Evolutionary conservation across 2,113 vertebrate species (phyloP).

Genomic region (Grammomys dolichurus): DNA sequence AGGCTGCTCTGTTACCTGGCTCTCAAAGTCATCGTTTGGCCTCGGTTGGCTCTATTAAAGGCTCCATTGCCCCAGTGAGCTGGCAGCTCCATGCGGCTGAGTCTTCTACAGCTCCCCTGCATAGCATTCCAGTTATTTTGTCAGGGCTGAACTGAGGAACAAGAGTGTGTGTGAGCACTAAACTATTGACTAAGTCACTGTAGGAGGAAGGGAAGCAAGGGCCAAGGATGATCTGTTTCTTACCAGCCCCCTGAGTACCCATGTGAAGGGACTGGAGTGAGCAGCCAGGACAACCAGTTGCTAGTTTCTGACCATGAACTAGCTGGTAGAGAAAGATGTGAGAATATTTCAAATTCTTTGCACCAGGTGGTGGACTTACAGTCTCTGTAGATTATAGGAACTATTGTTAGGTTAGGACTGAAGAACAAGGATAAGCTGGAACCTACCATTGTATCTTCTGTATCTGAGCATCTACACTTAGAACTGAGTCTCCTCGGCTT

Average conservation of each 20-base stretch:
- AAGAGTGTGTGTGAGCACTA: not conserved
- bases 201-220: not conserved
- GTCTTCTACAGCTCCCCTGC: not conserved
- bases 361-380: not conserved
- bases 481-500: constrained; percentile 9
- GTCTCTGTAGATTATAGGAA: not conserved
- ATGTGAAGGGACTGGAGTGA: not conserved
- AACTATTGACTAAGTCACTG: not conserved
- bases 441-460: not conserved
- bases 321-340: not conserved
- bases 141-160: not conserved
- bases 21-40: not conserved
- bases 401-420: not conserved
- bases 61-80: not conserved
- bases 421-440: not conserved
- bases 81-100: not conserved
- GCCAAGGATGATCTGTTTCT: not conserved
- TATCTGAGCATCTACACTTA: constrained; percentile 7
- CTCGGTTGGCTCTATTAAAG: not conserved
- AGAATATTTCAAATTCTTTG: not conserved
- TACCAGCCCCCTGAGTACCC: not conserved
- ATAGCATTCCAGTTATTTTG: rapidly evolving
- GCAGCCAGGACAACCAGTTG: too few species aligned
- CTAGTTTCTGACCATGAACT: not conserved
- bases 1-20: not conserved